Conservation (phyloP, 2,113 vertebrate species). For the Pygoscelis antarcticus region DNA sequence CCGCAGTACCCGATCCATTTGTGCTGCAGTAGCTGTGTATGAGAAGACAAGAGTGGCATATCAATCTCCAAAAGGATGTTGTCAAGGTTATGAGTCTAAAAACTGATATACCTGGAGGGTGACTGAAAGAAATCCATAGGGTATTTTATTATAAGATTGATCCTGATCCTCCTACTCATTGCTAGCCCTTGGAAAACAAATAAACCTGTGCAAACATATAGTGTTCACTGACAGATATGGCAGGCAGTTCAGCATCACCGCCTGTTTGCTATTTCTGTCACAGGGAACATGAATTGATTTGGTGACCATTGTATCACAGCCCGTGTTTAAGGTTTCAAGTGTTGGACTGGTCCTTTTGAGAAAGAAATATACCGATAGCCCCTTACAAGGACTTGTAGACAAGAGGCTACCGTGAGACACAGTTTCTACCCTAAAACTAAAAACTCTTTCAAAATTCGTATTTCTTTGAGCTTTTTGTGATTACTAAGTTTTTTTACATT, state of each 20-base stretch:
- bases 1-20: background rate
- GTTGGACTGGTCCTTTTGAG: background rate
- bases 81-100: background rate
- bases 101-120: background rate
- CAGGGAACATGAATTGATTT: background rate
- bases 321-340: background rate
- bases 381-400: background rate
- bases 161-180: background rate
- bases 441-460: background rate
- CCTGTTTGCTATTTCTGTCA: background rate
- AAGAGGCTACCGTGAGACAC: background rate
- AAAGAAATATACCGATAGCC: background rate
- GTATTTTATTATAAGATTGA: background rate
- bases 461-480: background rate
- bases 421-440: background rate
- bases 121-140: background rate
- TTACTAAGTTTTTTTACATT: background rate
- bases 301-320: background rate
- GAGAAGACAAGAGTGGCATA: background rate
- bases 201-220: background rate
- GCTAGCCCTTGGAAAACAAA: constrained; percentile 10
- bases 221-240: background rate
- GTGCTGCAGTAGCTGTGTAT: background rate
- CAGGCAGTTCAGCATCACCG: constrained; percentile 7
- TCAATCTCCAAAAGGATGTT: background rate